Base-by-base conservation (phyloP, 2,113 vertebrate genomes). In the Ivindomyrus marchei region DNA sequence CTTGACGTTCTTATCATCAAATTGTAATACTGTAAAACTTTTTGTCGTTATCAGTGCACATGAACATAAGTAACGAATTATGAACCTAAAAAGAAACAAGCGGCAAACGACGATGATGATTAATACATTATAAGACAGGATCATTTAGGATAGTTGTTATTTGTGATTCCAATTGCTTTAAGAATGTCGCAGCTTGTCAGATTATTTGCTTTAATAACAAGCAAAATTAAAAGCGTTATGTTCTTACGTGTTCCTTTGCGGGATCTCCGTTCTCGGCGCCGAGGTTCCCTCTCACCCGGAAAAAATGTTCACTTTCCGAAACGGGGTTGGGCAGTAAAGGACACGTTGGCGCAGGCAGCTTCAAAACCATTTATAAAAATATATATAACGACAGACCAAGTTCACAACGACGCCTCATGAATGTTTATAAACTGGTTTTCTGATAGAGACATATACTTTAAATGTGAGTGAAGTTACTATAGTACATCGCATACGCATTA, bases 241-340 rank as follows among this genome's bases (percentile, higher is more conserved):
- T 47, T 91, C 92, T 93, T 93, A 91, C 92, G 91, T 93, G 93
- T 90, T 94, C 94, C 94, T 91, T 94, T 90, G 92, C 89, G 94
- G 94, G 93, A 91, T 95, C 94, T 93, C 95, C 94, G 92, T 95
- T 94, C 90, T 94, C 94, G 46, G 84, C 84, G 19, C 46, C 15
- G 84, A 27, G 8, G 21, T 47, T 46, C 42, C 47, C 46, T 49
- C 83, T 49, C 7, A 5, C 27, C 36, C 70, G 92, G 92, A 94
- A 93, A 88, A 92, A 92, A 66, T 92, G 92, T 90, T 93, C 91
- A 89, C 92, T 90, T 88, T 93, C 85, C 92, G 92, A 92, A 90
- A 94, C 92, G 92, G 91, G 93, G 92, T 91, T 92, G 93, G 93
- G 93, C 92, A 94, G 93, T 92, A 92, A 92, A 84, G 92, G 93